A percentile compares a stretch with the other conserved stretches of the same genome.
Conservation (phyloP, 2,888 invertebrate genomes). For the Melanophora roralis region DNA sequence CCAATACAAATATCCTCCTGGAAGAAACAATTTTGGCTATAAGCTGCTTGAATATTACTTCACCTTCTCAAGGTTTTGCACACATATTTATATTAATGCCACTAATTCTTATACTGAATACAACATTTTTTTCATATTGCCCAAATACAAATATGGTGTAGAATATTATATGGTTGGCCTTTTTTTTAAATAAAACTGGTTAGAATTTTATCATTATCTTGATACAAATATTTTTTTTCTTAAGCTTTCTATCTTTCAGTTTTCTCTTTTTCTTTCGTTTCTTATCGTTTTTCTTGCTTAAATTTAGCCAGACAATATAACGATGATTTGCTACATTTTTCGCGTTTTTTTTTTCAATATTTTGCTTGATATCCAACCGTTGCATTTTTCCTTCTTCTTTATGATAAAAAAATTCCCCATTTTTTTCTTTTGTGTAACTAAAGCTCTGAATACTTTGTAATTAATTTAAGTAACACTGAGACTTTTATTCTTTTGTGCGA, state of each 20-base stretch:
- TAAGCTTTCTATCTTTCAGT: background rate
- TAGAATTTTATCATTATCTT: constrained; percentile 37
- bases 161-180: no score
- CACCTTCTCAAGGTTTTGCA: no score
- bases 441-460: constrained; percentile 27
- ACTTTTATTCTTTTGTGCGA: constrained; percentile 14
- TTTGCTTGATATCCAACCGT: background rate
- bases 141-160: no score
- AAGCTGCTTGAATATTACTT: no score
- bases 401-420: background rate
- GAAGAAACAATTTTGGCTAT: no score
- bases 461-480: constrained; percentile 43
- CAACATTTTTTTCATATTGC: no score
- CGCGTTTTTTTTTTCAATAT: background rate
- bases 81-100: no score
- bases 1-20: no score
- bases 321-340: constrained; percentile 1
- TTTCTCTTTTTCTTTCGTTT: background rate
- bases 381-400: background rate
- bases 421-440: constrained; percentile 5
- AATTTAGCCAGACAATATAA: background rate
- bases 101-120: no score
- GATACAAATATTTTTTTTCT: constrained; percentile 31
- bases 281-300: background rate
- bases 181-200: constrained; percentile 14